Evolutionary conservation across 2,113 vertebrate genomes (phyloP).

Genomic region (Astur gentilis): DNA sequence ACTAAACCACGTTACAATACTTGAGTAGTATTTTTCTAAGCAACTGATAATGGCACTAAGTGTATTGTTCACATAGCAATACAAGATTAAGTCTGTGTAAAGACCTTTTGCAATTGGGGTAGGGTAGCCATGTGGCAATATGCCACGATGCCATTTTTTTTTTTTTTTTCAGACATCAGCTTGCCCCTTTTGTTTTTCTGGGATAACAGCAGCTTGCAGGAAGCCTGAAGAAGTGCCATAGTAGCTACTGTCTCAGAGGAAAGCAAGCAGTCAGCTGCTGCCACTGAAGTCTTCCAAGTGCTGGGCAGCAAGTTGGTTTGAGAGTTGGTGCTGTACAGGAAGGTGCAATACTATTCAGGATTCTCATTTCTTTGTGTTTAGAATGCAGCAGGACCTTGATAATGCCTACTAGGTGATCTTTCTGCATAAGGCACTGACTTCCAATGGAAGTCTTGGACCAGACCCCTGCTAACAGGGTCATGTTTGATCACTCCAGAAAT

Average conservation of each 20-base stretch:
- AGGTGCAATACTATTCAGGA: background rate
- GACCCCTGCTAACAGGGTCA: background rate
- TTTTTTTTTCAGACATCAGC: background rate
- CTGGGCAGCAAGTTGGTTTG: background rate
- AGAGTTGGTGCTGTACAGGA: background rate
- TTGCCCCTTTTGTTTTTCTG: background rate
- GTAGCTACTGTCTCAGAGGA: background rate
- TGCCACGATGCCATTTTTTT: background rate
- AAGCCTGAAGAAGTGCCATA: background rate
- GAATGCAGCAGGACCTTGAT: background rate
- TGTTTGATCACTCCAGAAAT: background rate
- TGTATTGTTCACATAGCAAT: background rate
- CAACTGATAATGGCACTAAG: background rate
- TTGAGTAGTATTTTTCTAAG: background rate
- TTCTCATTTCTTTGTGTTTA: background rate
- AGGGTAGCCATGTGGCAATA: background rate
- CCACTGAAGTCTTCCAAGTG: background rate
- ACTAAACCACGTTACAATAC: background rate
- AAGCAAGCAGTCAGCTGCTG: background rate
- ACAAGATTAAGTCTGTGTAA: background rate
- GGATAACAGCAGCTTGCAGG: background rate
- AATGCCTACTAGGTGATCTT: background rate
- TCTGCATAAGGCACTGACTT: background rate
- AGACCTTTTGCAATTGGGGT: background rate
- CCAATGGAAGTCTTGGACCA: background rate